Base-by-base conservation (phyloP, 2,797 vertebrate species). In the Lates japonicus region DNA sequence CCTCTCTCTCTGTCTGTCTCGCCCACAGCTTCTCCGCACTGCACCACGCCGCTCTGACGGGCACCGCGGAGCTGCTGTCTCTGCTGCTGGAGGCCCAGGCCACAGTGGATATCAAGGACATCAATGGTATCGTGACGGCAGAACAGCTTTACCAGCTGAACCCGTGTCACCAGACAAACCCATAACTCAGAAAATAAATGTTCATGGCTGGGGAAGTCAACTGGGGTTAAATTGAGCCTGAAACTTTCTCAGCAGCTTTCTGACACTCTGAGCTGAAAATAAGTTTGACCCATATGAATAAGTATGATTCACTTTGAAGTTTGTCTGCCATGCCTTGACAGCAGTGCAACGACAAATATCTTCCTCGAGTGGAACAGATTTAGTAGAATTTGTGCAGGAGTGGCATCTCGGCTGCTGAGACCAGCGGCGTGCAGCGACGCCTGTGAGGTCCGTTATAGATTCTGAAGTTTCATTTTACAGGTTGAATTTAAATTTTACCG, bases 31-130 rank as follows among this genome's bases (percentile, higher is more conserved):
- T 99, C 94, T 99, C 98, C 0, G 97, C 98, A 0, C 95, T 99
- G 84, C 98, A 99, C 83, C 97, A 99, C 0, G 98, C 97, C 0
- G 97, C 98, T 69, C 95, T 99, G 87, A 98, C 97, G 0, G 98
- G 98, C 61, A 98, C 97, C 90, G 93, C 96, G 3, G 98, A 99
- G 78, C 96, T 99, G 83, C 96, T 99, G 82, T 96, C 96, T 0
- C 90, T 98, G 70, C 94, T 99, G 85, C 92, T 99, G 92, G 98
- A 99, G 70, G 96, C 97, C 7, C 97, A 99, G 93, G 97, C 97
- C 84, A 97, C 95, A 0, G 97, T 99, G 0, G 98, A 99, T 83
- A 97, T 99, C 93, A 98, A 97, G 90, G 98, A 99, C 90, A 96
- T 96, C 93, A 99, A 99, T 0, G 98, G 98, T 99, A 91, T 52